Conservation (phyloP, 2,113 vertebrate species). For the Marmota flaviventris region DNA sequence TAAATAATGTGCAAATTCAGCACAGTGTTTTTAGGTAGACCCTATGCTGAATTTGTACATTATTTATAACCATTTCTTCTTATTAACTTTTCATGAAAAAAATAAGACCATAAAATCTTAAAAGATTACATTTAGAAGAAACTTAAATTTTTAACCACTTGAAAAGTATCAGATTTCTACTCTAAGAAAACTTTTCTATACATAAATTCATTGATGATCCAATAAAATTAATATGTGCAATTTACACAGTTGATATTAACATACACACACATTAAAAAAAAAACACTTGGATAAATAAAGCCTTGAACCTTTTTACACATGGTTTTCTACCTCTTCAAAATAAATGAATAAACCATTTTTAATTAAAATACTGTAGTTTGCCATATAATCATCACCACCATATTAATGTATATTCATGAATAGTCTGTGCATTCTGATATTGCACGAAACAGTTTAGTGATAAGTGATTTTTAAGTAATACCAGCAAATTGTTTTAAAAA, state of each 20-base stretch:
- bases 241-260: constrained; percentile 23
- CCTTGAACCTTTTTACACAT: neutral
- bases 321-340: neutral
- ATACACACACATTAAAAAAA: neutral
- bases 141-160: neutral
- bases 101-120: constrained; percentile 36
- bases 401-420: no score
- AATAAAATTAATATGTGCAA: neutral
- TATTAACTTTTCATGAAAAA: neutral
- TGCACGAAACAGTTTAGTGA: no score
- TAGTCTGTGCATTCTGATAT: no score
- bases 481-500: no score
- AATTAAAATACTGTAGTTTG: neutral
- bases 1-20: no score
- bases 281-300: neutral
- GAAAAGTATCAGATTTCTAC: neutral
- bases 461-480: no score
- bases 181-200: neutral
- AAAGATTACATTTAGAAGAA: constrained; percentile 3
- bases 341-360: neutral
- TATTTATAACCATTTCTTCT: neutral
- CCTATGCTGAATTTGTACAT: neutral
- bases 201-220: neutral
- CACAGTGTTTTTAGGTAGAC: constrained; percentile 22
- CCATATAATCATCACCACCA: no score